Evolutionary conservation across 2,797 vertebrate genomes (phyloP).

Genomic region (Petrocephalus schoutedeni): DNA sequence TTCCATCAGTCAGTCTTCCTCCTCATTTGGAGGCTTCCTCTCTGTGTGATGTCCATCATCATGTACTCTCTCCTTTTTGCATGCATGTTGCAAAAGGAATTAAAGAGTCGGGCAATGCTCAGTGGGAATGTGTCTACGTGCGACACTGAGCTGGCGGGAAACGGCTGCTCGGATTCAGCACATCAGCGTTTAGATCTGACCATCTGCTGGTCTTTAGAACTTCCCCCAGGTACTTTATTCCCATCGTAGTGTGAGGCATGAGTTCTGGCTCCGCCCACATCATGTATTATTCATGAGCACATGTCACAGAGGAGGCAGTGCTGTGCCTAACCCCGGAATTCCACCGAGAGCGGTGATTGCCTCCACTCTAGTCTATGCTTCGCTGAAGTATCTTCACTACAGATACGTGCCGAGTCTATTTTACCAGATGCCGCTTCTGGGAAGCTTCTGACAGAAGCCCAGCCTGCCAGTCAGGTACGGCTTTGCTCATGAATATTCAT

Average conservation of each 20-base stretch:
- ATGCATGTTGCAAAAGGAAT: neutral
- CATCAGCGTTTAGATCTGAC: constrained; percentile 11
- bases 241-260: neutral
- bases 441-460: neutral
- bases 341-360: constrained; percentile 59
- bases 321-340: constrained; percentile 20
- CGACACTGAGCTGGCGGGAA: too few species aligned
- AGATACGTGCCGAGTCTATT: constrained; percentile 40
- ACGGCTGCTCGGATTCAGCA: neutral
- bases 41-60: neutral
- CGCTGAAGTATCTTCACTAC: constrained; percentile 48
- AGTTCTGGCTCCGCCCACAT: neutral
- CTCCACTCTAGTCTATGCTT: constrained; percentile 31
- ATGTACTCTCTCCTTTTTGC: neutral
- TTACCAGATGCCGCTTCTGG: neutral
- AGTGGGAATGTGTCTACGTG: neutral
- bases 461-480: neutral
- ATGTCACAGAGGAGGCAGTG: constrained; percentile 43
- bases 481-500: neutral
- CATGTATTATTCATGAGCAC: constrained; percentile 41
- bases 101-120: neutral
- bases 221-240: neutral
- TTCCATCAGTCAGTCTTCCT: neutral
- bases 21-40: neutral
- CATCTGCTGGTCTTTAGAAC: neutral